phyloP scores from a whole-genome alignment of 2,113 vertebrate species.

The Forbesichthys papilliferus region DNA sequence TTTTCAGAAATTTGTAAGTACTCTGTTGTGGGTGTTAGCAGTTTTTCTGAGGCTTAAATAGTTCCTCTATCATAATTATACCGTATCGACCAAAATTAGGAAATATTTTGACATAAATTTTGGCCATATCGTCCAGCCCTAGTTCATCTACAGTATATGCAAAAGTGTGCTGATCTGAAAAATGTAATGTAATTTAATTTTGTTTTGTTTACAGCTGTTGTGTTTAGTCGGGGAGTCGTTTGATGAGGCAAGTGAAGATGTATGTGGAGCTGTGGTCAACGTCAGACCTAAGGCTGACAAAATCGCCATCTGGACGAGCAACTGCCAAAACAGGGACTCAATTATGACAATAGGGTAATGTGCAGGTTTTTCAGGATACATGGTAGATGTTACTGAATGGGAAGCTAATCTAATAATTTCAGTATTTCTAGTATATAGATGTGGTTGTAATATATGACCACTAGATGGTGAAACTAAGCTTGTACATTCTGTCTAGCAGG shows the following conservation, averaged over 20 bases:
- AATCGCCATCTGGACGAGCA: constrained; percentile 83
- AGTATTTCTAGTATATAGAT: too few relatives aligned
- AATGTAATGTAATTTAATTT: not conserved
- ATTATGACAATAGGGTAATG: constrained; percentile 83
- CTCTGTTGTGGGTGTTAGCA: too few relatives aligned
- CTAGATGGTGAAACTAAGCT: constrained; percentile 38
- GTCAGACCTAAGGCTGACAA: constrained; percentile 83
- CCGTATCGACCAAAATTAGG: too few relatives aligned
- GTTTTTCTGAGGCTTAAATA: too few relatives aligned
- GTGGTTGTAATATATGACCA: constrained; percentile 14
- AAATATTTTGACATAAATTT: too few relatives aligned
- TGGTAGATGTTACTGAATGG: not conserved
- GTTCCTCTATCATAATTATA: too few relatives aligned
- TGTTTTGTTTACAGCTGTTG: constrained; percentile 72
- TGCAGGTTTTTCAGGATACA: not conserved
- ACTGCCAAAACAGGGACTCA: constrained; percentile 82
- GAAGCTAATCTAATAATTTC: too few relatives aligned
- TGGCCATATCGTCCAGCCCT: too few relatives aligned
- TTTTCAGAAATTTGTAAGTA: too few relatives aligned
- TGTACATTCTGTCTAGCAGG: constrained; percentile 47
- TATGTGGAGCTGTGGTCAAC: constrained; percentile 83
- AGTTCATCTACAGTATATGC: too few relatives aligned
- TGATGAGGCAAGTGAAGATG: constrained; percentile 81
- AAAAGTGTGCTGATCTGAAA: not conserved
- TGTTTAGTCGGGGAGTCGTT: constrained; percentile 84